Evolutionary conservation across 2,888 invertebrate genomes (phyloP).

Genomic region (Lasioglossum morio): DNA sequence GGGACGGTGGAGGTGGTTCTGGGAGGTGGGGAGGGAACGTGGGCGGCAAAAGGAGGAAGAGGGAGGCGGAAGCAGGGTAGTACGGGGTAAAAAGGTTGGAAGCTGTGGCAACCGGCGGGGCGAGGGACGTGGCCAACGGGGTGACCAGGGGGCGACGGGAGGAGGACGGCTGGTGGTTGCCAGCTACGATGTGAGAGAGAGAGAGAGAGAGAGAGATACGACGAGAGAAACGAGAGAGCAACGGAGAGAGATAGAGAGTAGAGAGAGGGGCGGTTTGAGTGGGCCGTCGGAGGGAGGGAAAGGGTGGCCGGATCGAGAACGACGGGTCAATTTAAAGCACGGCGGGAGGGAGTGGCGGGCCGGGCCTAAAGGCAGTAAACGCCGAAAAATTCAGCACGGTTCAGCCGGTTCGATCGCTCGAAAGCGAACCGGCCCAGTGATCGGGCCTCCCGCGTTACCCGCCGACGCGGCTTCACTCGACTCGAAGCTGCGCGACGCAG

Average conservation of each 20-base stretch:
- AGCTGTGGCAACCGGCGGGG: slow-evolving; percentile 76
- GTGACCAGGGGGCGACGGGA: slow-evolving; percentile 12
- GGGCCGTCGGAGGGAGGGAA: slow-evolving; percentile 16
- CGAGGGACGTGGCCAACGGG: slow-evolving; percentile 23
- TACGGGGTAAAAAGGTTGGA: slow-evolving; percentile 81
- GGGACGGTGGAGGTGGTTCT: not conserved
- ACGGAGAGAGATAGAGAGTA: not conserved
- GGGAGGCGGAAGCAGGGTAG: slow-evolving; percentile 70
- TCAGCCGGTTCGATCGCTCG: slow-evolving; percentile 66
- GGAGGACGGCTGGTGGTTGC: slow-evolving; percentile 41
- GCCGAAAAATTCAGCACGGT: slow-evolving; percentile 74
- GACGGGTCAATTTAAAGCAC: slow-evolving; percentile 76
- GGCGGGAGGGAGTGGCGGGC: slow-evolving; percentile 56
- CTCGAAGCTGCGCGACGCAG: slow-evolving; percentile 10
- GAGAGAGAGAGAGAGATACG: slow-evolving; percentile 18
- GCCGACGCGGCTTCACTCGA: slow-evolving; percentile 7
- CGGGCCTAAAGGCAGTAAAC: slow-evolving; percentile 75
- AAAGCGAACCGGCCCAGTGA: slow-evolving; percentile 66
- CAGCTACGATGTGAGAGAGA: slow-evolving; percentile 29
- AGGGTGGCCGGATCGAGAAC: slow-evolving; percentile 70
- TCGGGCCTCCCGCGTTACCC: slow-evolving; percentile 41
- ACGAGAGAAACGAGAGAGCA: not conserved
- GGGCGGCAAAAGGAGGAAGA: slow-evolving; percentile 34
- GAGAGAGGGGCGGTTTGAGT: slow-evolving; percentile 2
- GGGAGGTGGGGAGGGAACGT: slow-evolving; percentile 2